Base-by-base conservation (phyloP, 2,888 invertebrate genomes). In the Lasioglossum pauxillum region DNA sequence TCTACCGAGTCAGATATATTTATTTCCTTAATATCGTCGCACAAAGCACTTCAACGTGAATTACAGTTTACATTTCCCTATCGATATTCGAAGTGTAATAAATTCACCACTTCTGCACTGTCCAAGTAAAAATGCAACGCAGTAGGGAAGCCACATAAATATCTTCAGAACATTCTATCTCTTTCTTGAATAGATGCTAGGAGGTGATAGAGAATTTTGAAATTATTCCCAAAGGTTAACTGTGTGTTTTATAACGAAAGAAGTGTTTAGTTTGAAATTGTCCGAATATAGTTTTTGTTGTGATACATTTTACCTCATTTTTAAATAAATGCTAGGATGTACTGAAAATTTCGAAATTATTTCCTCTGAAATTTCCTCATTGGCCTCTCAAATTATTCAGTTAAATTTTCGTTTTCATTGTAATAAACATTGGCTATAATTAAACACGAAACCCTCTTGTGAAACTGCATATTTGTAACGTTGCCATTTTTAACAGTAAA, bases 151-250 rank as follows among this genome's bases (percentile, higher is more conserved):
- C 64, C n/a, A 35, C 53, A 41, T 44, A 49, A 72, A 57, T 89
- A 88, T 84, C 74, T 84, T 49, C 35, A 27, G 49, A 49, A 77
- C 80, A 85, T 85, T 87, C 87, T 84, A 81, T 89, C 85, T 89
- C 84, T 85, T 89, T 88, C 82, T 82, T 85, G 85, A 85, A 77
- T 76, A 78, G 76, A 57, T 67, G 78, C 76, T 78, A 23, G 44
- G 4, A 31, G 41, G 16, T 27, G 41, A n/a, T 4, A n/a, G 10
- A n/a, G 7, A 38, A 49, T 35, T 49, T 46, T 49, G 53, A 71
- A 82, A 76, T 79, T 44, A 76, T 64, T 31, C 16, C 7, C 5
- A 31, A 16, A 16, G 5, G 7, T 64, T 7, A 16, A 31, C 16
- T 2, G 7, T n/a, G 16, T 31, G 16, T 31, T 31, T 64, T 16